Conservation (phyloP, 2,797 vertebrate species). For the Labeo calbasu region DNA sequence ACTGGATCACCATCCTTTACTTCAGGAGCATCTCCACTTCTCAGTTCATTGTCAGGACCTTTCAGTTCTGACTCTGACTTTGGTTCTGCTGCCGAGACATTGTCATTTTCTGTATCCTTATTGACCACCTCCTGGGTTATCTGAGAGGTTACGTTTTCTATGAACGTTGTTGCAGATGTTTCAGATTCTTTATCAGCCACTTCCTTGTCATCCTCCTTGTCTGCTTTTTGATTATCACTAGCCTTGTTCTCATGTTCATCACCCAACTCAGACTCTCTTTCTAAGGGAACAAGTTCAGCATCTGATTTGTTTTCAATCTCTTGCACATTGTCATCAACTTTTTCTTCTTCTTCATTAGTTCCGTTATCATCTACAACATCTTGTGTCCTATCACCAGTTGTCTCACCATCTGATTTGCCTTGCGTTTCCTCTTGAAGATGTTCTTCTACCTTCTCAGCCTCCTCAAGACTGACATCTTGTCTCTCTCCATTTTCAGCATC, state of each 20-base stretch:
- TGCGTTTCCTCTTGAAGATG: slow-evolving; percentile 6
- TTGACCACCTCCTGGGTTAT: background rate
- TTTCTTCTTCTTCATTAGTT: slow-evolving; percentile 35
- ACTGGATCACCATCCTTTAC: background rate
- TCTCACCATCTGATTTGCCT: slow-evolving; percentile 37
- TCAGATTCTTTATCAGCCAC: slow-evolving; percentile 43
- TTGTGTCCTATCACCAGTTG: slow-evolving; percentile 28
- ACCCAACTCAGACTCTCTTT: slow-evolving; percentile 13
- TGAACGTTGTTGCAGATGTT: slow-evolving; percentile 56
- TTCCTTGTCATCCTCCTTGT: background rate
- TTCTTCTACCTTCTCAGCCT: slow-evolving; percentile 2
- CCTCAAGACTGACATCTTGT: background rate
- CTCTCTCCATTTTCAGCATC: slow-evolving; percentile 45
- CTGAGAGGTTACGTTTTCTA: slow-evolving; percentile 61
- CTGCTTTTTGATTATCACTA: slow-evolving; percentile 34
- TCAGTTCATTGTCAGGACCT: background rate
- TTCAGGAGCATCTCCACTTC: slow-evolving; percentile 11
- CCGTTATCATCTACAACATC: slow-evolving; percentile 51
- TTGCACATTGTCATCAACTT: slow-evolving; percentile 35
- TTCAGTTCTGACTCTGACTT: slow-evolving; percentile 15
- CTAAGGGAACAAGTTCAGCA: slow-evolving; percentile 11
- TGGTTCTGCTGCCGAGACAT: slow-evolving; percentile 14
- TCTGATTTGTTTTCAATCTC: slow-evolving; percentile 1
- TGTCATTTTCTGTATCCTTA: slow-evolving; percentile 11
- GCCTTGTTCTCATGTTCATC: background rate